Evolutionary conservation across 2,888 invertebrate genomes (phyloP).

Genomic region (Philopedon plagiatum): DNA sequence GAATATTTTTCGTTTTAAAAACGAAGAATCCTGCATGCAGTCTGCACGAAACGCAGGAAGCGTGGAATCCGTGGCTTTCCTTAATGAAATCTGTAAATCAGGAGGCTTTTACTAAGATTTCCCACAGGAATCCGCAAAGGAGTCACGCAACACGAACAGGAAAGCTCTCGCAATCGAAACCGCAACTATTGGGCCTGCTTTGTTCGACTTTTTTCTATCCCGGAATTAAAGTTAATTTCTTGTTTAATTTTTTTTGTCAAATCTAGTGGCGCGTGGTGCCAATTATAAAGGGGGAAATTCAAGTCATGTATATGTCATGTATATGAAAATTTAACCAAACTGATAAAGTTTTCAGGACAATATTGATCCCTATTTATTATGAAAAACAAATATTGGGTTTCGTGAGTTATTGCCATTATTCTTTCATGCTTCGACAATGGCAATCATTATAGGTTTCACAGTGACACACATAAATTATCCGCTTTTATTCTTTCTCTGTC

Average conservation of each 20-base stretch:
- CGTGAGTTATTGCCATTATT: conserved; percentile 1
- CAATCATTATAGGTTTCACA: conserved; percentile 4
- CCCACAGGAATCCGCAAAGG: conserved; percentile 3
- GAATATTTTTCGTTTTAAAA: conserved; percentile 6
- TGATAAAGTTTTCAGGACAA: no score
- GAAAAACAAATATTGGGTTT: conserved; percentile 13
- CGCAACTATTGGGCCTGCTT: neutral
- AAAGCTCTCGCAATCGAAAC: conserved; percentile 1
- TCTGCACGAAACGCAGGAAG: conserved; percentile 17
- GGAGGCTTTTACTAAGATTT: conserved; percentile 23
- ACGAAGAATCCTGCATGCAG: neutral
- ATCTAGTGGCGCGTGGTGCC: no score
- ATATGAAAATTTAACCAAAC: no score
- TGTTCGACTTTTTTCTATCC: neutral
- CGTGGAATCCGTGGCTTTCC: conserved; percentile 21
- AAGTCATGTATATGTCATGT: no score
- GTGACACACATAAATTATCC: conserved; percentile 32
- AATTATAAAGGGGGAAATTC: no score
- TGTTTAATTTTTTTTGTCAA: no score
- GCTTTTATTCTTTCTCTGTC: neutral
- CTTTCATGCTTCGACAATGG: conserved; percentile 1
- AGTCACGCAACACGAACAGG: neutral
- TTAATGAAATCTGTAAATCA: conserved; percentile 21
- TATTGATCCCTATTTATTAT: no score
- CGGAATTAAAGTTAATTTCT: no score